Evolutionary conservation across 2,797 vertebrate genomes (phyloP).

Genomic region (Antrozous pallidus): DNA sequence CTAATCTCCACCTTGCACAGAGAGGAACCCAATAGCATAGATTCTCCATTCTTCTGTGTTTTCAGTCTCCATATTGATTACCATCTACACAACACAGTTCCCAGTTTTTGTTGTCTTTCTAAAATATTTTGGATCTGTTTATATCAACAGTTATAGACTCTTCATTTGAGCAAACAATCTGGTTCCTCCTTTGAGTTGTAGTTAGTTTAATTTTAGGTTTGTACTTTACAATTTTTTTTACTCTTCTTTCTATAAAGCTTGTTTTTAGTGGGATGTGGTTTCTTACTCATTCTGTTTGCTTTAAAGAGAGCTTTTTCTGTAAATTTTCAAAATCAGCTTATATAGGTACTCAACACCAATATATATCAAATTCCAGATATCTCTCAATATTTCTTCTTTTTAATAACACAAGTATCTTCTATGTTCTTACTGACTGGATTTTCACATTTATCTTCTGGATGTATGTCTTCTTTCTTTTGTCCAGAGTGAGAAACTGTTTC

Average conservation of each 20-base stretch:
- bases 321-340: not conserved
- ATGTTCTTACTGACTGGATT: not conserved
- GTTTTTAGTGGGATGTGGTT: not conserved
- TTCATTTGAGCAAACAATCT: slow-evolving; percentile 1
- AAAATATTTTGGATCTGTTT: slow-evolving; percentile 41
- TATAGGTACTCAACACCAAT: not conserved
- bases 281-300: not conserved
- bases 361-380: slow-evolving; percentile 9
- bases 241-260: not conserved
- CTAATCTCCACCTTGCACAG: not conserved
- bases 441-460: slow-evolving; percentile 35
- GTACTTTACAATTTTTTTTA: not conserved
- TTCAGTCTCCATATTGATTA: not conserved
- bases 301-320: not conserved
- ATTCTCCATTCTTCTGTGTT: rapidly evolving
- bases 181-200: not conserved
- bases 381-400: not conserved
- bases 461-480: slow-evolving; percentile 58
- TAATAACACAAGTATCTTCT: slow-evolving; percentile 18
- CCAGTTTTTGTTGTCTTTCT: slow-evolving; percentile 3
- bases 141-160: slow-evolving; percentile 35
- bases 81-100: not conserved
- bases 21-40: not conserved
- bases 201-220: slow-evolving; percentile 31
- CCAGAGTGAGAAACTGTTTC: slow-evolving; percentile 59